phyloP scores from a whole-genome alignment of 2,888 invertebrate genomes.

The Hydrotaea cyrtoneurina region DNA sequence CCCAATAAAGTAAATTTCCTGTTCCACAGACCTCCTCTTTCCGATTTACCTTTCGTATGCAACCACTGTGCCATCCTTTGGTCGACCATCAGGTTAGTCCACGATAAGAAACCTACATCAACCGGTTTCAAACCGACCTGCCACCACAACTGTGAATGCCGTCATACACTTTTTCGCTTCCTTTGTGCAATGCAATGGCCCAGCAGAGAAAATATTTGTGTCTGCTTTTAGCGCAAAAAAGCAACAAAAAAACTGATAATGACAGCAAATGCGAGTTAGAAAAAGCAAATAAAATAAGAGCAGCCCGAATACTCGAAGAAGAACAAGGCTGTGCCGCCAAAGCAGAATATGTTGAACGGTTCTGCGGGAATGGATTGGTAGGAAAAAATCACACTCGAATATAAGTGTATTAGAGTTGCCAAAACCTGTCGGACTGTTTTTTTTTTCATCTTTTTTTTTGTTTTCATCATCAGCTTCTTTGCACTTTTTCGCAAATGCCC shows the following conservation, averaged over 20 bases:
- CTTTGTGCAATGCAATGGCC: background rate
- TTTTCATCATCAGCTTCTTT: too few relatives aligned
- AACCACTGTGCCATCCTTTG: too few relatives aligned
- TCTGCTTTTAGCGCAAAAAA: constrained; percentile 33
- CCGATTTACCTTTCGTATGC: too few relatives aligned
- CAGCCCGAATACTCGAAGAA: constrained; percentile 5
- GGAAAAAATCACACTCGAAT: constrained; percentile 40
- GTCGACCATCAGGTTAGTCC: too few relatives aligned
- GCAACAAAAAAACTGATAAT: too few relatives aligned
- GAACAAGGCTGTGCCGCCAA: background rate
- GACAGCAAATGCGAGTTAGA: constrained; percentile 55
- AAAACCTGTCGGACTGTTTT: constrained; percentile 43
- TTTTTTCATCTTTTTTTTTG: constrained; percentile 11
- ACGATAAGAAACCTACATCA: too few relatives aligned
- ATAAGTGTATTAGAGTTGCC: constrained; percentile 55
- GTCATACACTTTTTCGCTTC: background rate
- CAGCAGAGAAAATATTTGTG: constrained; percentile 39
- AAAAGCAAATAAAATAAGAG: constrained; percentile 35
- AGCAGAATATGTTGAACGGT: constrained; percentile 27
- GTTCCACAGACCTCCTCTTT: too few relatives aligned
- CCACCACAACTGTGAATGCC: too few relatives aligned
- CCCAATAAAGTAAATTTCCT: too few relatives aligned
- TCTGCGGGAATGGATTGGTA: background rate
- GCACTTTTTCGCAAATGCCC: background rate
- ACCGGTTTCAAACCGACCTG: too few relatives aligned